Conservation (phyloP, 2,888 invertebrate species). For the Prosapia bicincta region DNA sequence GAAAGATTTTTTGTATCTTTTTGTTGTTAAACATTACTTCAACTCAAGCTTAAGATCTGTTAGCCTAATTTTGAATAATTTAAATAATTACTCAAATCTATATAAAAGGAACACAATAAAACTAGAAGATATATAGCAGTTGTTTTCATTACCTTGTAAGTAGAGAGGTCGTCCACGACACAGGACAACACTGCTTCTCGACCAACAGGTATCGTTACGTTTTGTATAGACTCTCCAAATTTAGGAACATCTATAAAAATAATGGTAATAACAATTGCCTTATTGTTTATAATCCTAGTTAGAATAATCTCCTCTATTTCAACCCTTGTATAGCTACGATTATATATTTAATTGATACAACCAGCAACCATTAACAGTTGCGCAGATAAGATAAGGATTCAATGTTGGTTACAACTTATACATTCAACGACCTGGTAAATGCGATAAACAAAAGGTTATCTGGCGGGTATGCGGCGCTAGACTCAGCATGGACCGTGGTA, state of each 20-base stretch:
- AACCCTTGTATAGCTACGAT: too few relatives aligned
- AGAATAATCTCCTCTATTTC: too few relatives aligned
- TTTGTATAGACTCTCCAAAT: slow-evolving; percentile 76
- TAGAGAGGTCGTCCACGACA: slow-evolving; percentile 74
- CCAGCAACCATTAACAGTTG: not conserved
- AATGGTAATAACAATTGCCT: too few relatives aligned
- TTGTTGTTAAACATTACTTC: too few relatives aligned
- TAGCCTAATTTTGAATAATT: too few relatives aligned
- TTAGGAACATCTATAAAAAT: slow-evolving; percentile 45
- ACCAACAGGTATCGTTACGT: slow-evolving; percentile 80
- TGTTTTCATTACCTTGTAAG: slow-evolving; percentile 68
- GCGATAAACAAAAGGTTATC: not conserved
- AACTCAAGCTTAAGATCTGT: too few relatives aligned
- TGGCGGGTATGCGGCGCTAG: not conserved
- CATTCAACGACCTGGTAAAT: not conserved
- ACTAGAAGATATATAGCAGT: too few relatives aligned
- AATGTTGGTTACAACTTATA: not conserved
- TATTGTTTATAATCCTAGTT: too few relatives aligned
- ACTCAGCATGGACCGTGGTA: not conserved
- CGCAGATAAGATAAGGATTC: not conserved
- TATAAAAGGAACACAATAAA: too few relatives aligned
- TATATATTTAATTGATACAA: not conserved
- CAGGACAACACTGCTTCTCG: slow-evolving; percentile 80
- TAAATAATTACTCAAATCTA: too few relatives aligned
- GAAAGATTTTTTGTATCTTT: too few relatives aligned